Percentiles rank a stretch among this genome's conserved stretches.
Evolutionary conservation across 92 coral and sea anemone species (phyloP).

Genomic region (Phymanthus crucifer): DNA sequence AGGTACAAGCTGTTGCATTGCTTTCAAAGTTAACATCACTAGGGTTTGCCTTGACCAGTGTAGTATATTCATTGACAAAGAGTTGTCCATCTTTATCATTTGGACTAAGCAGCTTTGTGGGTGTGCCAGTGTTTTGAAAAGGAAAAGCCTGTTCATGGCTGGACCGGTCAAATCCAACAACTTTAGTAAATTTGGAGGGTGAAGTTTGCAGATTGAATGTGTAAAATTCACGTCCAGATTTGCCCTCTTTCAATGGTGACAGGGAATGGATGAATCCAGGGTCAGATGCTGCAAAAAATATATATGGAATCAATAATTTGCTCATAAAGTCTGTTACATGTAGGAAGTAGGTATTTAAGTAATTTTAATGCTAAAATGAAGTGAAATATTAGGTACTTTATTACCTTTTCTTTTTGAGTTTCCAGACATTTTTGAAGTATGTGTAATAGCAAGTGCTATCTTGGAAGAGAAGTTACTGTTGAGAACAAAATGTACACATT

Average conservation of each 20-base stretch:
- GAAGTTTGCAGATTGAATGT: constrained; percentile 43
- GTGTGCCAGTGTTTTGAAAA: background rate
- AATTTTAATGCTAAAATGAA: too few relatives aligned
- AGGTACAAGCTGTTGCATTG: background rate
- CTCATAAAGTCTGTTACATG: background rate
- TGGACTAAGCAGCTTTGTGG: constrained; percentile 6
- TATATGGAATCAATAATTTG: constrained; percentile 2
- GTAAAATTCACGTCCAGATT: constrained; percentile 50
- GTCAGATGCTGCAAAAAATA: constrained; percentile 41
- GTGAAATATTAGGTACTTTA: background rate
- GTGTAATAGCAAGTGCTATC: too few relatives aligned
- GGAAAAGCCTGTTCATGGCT: background rate
- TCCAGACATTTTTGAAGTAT: background rate
- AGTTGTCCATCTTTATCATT: constrained; percentile 11
- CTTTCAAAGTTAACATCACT: constrained; percentile 18
- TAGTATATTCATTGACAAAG: constrained; percentile 18
- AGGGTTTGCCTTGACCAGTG: constrained; percentile 28
- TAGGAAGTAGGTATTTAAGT: background rate
- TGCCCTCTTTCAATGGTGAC: constrained; percentile 51
- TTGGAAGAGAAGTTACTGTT: constrained; percentile 6
- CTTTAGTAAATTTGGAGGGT: constrained; percentile 26
- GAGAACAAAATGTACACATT: background rate
- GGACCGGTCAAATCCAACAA: constrained; percentile 6
- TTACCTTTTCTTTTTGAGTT: background rate
- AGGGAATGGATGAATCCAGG: constrained; percentile 48